Base-by-base conservation (phyloP, 2,113 vertebrate species). In the Puffinus mauretanicus region DNA sequence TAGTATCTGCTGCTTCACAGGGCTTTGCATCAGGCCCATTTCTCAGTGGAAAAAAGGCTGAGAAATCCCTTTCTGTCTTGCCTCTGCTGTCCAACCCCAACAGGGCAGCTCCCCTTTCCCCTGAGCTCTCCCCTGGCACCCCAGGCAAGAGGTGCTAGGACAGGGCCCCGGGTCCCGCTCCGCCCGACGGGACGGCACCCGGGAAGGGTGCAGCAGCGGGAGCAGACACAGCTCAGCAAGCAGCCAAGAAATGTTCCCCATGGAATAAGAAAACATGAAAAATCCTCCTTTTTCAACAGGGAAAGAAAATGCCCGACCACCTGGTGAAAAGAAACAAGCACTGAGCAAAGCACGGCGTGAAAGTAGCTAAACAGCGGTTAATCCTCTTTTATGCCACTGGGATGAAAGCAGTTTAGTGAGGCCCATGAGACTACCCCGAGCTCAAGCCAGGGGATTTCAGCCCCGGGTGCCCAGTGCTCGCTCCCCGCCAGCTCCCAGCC, bases 361-460 rank as follows among this genome's bases (percentile, higher is more conserved):
- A 97, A 96, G 62, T 22, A 82, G 93, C 88, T 96, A 65, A 95
- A 93, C 67, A 78, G 78, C 4, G 3, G 86, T 93, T 97, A 97
- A 97, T 97, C 97, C 93, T 78, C 92, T 97, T 94, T 76, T 88
- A 65, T 94, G 70, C 94, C 90, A 54, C 70, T 67, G 82, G 82
- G 87, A 95, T 82, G 87, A 97, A 97, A 97, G 93, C 83, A 89
- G 90, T 97, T 97, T 97, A 97, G 92, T 54, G 93, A 88, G 92
- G 83, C 92, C 96, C 94, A 89, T 90, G 91, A 95, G 96, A 54
- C 91, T 90, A 24, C 40, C 42, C 60, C 57, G 30, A 66, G 30
- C 66, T 82, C 90, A 77, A 76, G 66, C 51, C 90, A 81, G 87
- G 58, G 86, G 66, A 97, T 96, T 97, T 96, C 83, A 91, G 78